Conservation (phyloP, 2,113 vertebrate genomes). For the Osmerus mordax region DNA sequence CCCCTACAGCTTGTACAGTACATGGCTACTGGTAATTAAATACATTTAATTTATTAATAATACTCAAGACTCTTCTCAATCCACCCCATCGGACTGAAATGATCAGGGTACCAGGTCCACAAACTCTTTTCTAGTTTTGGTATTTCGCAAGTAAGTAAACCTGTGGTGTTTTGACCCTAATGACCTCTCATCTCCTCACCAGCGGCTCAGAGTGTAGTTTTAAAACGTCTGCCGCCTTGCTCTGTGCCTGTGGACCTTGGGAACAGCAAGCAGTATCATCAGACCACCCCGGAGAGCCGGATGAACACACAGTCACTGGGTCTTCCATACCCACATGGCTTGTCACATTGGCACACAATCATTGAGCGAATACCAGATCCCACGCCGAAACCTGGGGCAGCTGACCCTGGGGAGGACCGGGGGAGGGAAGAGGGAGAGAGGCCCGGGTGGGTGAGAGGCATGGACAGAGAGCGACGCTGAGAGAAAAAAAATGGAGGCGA, state of each 20-base stretch:
- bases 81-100: neutral
- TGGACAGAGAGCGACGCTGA: neutral
- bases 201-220: too few species aligned
- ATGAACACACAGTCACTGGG: neutral
- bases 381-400: constrained; percentile 8
- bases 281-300: neutral
- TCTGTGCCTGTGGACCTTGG: too few species aligned
- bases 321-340: too few species aligned
- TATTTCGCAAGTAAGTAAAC: too few species aligned
- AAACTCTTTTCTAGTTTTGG: neutral
- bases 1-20: too few species aligned
- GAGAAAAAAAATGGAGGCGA: neutral
- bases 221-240: too few species aligned
- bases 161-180: too few species aligned
- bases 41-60: too few species aligned
- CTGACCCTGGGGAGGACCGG: neutral
- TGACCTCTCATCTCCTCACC: too few species aligned
- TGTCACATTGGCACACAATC: neutral
- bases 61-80: neutral
- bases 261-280: neutral
- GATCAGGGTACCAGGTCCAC: neutral
- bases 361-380: constrained; percentile 13
- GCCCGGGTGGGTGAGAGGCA: neutral
- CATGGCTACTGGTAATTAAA: too few species aligned
- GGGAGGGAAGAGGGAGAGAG: neutral